Conservation (phyloP, 2,888 invertebrate species). For the Luperina testacea region DNA sequence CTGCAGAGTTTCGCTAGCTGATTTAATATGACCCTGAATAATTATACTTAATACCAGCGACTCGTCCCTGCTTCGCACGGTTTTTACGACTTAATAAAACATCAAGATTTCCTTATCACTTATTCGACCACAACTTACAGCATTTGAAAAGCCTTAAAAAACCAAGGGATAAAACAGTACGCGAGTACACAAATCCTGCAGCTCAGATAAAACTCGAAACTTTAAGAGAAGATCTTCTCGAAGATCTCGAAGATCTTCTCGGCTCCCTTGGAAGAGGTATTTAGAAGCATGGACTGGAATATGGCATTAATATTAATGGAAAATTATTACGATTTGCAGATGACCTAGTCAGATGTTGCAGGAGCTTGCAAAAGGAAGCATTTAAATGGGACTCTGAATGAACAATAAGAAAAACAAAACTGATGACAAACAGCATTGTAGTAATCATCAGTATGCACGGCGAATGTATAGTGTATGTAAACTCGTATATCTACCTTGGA, state of each 20-base stretch:
- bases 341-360: neutral
- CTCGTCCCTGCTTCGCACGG: neutral
- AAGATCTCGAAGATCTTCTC: neutral
- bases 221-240: neutral
- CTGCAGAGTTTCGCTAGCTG: too few species aligned
- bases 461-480: neutral
- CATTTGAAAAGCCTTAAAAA: neutral
- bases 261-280: neutral
- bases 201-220: neutral
- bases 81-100: neutral
- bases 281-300: neutral
- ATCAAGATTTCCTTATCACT: too few species aligned
- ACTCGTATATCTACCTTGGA: neutral
- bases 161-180: too few species aligned
- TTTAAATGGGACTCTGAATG: neutral
- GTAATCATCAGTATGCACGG: neutral
- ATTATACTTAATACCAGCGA: neutral
- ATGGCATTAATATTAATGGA: neutral
- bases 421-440: neutral
- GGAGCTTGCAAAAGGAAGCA: neutral
- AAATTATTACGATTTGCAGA: neutral
- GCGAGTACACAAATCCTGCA: neutral
- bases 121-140: neutral
- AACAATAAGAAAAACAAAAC: neutral
- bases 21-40: too few species aligned